Evolutionary conservation across 37 sponge, comb jelly and placozoan genomes (phyloP).

Genomic region (Diacarnus erythraeanus): DNA sequence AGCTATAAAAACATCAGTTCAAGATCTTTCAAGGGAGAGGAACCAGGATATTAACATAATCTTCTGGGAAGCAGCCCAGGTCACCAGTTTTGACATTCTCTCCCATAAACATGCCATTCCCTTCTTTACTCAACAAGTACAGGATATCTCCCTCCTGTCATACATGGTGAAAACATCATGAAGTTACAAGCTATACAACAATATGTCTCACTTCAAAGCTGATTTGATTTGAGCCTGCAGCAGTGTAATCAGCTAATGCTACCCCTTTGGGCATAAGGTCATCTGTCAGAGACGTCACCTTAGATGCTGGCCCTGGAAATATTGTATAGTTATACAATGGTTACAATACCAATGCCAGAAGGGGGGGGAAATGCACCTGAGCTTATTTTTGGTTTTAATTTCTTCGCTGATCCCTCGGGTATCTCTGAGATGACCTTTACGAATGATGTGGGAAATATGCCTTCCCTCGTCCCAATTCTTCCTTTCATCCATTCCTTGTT

Average conservation of each 20-base stretch:
- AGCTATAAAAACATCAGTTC: too few species aligned
- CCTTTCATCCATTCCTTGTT: constrained; percentile 87
- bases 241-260: constrained; percentile 44
- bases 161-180: neutral
- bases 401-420: constrained; percentile 19
- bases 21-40: constrained; percentile 70
- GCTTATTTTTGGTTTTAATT: neutral
- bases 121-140: constrained; percentile 33
- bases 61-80: constrained; percentile 60
- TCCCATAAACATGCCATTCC: constrained; percentile 28
- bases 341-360: neutral
- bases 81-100: constrained; percentile 48
- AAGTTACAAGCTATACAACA: too few species aligned
- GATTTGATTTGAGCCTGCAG: constrained; percentile 26
- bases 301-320: neutral
- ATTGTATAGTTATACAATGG: neutral
- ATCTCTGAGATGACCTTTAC: constrained; percentile 72
- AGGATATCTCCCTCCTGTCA: constrained; percentile 51
- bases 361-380: neutral
- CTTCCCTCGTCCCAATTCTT: constrained; percentile 40
- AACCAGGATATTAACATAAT: constrained; percentile 41
- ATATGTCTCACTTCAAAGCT: constrained; percentile 40
- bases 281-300: constrained; percentile 27
- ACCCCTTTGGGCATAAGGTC: constrained; percentile 66
- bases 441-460: constrained; percentile 82